These are phyloP conservation scores for Alloscopus bannaensis DNA, from an alignment of 2,888 invertebrate genomes.

Conservation along the genomic window DNA sequence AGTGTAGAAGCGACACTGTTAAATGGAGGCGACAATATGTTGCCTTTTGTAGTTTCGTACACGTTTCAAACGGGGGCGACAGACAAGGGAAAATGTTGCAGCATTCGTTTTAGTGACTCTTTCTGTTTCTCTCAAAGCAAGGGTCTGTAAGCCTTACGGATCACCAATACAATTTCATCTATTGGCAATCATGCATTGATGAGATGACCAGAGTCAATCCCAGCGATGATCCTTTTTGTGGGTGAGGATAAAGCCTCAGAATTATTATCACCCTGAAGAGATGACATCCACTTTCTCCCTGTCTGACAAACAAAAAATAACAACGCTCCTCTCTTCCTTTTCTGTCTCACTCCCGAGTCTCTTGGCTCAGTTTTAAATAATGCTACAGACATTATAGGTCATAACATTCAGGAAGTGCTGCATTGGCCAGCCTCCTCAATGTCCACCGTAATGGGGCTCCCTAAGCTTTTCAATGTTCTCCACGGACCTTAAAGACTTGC, in stretches of 20 bases:
- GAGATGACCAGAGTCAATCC: conserved; percentile 73
- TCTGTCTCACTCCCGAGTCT: too few relatives aligned
- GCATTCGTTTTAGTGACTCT: too few relatives aligned
- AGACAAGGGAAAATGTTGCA: too few relatives aligned
- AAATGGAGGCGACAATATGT: too few relatives aligned
- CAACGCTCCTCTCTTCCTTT: too few relatives aligned
- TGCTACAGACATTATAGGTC: conserved; percentile 73
- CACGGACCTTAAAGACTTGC: conserved; percentile 71
- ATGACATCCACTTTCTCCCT: conserved; percentile 11
- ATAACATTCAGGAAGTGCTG: conserved; percentile 74
- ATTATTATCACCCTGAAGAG: conserved; percentile 55
- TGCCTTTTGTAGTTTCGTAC: too few relatives aligned
- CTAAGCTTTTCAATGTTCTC: conserved; percentile 73
- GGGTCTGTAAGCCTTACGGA: too few relatives aligned
- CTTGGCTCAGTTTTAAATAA: conserved; percentile 73
- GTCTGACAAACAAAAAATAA: conserved; percentile 34
- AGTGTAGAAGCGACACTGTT: too few relatives aligned
- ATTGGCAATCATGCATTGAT: conserved; percentile 74
- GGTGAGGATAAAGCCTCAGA: conserved; percentile 68
- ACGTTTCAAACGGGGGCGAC: too few relatives aligned
- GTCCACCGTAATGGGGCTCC: conserved; percentile 73
- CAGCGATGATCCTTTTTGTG: conserved; percentile 71
- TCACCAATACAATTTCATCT: conserved; percentile 73
- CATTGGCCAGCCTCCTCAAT: conserved; percentile 73
- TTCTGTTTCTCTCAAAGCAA: too few relatives aligned